phyloP scores from a whole-genome alignment of 2,888 invertebrate species.

The Ophion obscuratus region DNA sequence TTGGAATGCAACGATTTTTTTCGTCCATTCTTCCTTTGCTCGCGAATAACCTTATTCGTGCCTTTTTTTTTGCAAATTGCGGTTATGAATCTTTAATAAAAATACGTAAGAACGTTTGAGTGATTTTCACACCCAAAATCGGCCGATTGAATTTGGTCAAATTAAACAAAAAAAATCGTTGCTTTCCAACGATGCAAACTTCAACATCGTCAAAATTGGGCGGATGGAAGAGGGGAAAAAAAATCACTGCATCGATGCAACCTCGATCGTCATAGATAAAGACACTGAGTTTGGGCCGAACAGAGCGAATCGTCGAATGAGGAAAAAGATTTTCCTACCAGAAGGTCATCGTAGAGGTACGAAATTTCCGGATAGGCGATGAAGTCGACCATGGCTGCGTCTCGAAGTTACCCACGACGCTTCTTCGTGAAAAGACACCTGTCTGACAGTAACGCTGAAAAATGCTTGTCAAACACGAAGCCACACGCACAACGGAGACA shows the following conservation, averaged over 20 bases:
- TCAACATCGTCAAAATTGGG: not conserved
- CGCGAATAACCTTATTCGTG: no score
- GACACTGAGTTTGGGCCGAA: not conserved
- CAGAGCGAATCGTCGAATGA: not conserved
- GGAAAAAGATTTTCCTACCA: slow-evolving; percentile 71
- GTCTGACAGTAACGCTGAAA: slow-evolving; percentile 47
- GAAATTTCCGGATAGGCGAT: slow-evolving; percentile 80
- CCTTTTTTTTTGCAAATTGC: no score
- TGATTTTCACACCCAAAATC: no score
- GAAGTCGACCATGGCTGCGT: slow-evolving; percentile 80
- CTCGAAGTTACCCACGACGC: slow-evolving; percentile 50
- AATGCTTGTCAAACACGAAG: slow-evolving; percentile 46
- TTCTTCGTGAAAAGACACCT: slow-evolving; percentile 33
- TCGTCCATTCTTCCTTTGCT: no score
- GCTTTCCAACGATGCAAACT: no score
- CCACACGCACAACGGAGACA: slow-evolving; percentile 35
- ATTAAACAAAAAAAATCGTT: no score
- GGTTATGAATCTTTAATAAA: no score
- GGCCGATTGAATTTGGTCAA: no score
- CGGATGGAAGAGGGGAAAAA: not conserved
- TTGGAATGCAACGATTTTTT: no score
- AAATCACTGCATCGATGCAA: not conserved
- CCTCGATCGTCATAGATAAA: not conserved
- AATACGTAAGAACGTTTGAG: no score
- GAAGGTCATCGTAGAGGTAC: slow-evolving; percentile 80